Base-by-base conservation (phyloP, 2,888 invertebrate species). In the Tanytarsus gracilentus region DNA sequence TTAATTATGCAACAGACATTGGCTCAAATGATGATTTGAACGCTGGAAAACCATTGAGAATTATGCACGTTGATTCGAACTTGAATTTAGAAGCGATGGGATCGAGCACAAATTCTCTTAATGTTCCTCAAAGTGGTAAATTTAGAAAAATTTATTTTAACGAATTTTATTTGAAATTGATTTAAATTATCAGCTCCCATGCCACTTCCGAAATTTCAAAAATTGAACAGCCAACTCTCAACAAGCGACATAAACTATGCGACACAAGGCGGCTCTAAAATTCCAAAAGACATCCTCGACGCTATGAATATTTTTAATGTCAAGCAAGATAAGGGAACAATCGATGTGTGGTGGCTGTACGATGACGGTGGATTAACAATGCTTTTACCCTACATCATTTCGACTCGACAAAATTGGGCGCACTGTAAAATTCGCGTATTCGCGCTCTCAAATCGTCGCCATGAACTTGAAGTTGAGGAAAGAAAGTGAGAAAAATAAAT, bases 301-400 rank as follows among this genome's bases (percentile, higher is more conserved):
- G 83, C 81, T 56, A 80, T 88, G 73, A 82, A 84, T 11, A 75
- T 86, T 64, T 91, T 92, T 72, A 84, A 85, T 64, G 80, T 78
- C 63, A 90, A 89, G 69, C 82, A 90, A 74, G 81, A 82, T 61
- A 81, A 83, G 63, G 92, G 93, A 9, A 85, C 83, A 0, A 84
- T 95, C 44, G 95, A 95, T 75, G 93, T 95, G 49, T 95, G 94
- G 90, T 97, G 96, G 96, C 75, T 96, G 66, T 96, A 94, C 72
- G 96, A 96, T 71, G 95, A 90, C 72, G 89, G 89, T 68, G 89
- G 89, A 56, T 77, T 92, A 44, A 91, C 91, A 2, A 85, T 92
- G 72, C 77, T 92, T 62, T 72, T 92, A 65, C 91, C 91, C 0
- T 90, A 92, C 72, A 90, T 92, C 65, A 82, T 92, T 64, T 86